Evolutionary conservation across 2,113 vertebrate genomes (phyloP).

Genomic region (Galeopterus variegatus): DNA sequence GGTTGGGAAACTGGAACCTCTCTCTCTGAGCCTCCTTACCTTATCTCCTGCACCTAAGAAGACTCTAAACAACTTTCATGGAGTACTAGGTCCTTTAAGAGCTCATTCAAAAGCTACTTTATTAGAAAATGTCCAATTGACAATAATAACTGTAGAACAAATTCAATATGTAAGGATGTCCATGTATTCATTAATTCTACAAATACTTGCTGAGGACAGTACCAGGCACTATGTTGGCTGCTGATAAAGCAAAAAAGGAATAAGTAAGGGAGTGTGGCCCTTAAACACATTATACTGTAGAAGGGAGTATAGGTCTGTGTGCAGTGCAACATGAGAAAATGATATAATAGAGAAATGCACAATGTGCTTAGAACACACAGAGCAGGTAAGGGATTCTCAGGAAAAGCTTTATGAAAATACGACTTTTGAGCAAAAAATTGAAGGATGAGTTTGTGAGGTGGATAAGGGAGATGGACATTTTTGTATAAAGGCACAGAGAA

Average conservation of each 20-base stretch:
- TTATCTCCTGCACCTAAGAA: background rate
- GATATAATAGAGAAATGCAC: background rate
- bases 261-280: background rate
- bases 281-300: too few relatives aligned
- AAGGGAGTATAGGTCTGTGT: background rate
- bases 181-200: background rate
- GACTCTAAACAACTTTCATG: background rate
- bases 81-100: background rate
- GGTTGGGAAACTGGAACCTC: background rate
- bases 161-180: background rate
- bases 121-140: background rate
- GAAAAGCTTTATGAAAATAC: background rate
- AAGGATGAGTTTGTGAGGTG: conserved; percentile 24
- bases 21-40: background rate
- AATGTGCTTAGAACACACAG: background rate
- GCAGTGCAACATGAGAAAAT: background rate
- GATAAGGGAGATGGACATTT: background rate
- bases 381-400: background rate
- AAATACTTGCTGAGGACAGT: background rate
- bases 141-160: background rate
- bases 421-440: background rate
- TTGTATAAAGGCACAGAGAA: conserved; percentile 15
- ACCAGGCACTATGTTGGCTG: background rate
- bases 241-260: background rate
- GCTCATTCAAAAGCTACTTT: background rate